phyloP scores from a whole-genome alignment of 2,113 vertebrate genomes.

The Sula dactylatra region DNA sequence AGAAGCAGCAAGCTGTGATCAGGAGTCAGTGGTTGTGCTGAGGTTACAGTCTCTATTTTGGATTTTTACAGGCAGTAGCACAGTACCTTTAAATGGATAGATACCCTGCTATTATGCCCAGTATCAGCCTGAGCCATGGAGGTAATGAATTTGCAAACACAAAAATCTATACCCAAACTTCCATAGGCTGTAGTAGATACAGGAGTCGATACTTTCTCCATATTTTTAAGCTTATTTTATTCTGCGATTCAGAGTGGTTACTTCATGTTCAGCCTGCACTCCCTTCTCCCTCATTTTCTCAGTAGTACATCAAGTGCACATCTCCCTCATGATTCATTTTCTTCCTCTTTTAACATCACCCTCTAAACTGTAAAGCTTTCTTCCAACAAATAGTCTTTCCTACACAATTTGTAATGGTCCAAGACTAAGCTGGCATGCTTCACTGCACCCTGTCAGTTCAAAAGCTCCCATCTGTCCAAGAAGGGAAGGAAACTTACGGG shows the following conservation, averaged over 20 bases:
- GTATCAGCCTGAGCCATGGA: not conserved
- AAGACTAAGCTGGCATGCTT: not conserved
- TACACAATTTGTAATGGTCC: not conserved
- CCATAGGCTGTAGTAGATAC: not conserved
- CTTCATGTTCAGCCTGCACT: not conserved
- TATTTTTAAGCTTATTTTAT: not conserved
- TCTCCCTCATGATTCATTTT: not conserved
- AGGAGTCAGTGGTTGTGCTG: not conserved
- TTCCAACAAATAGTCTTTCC: not conserved
- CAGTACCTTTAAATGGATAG: not conserved
- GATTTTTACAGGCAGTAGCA: not conserved
- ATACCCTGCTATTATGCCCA: not conserved
- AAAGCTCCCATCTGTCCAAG: slow-evolving; percentile 6
- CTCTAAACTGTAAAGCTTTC: not conserved
- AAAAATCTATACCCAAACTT: not conserved
- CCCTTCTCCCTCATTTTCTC: not conserved
- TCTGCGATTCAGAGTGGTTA: not conserved
- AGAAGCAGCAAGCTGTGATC: not conserved
- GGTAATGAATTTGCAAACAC: not conserved
- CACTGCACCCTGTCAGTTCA: not conserved
- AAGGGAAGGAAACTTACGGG: not conserved
- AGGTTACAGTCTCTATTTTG: not conserved
- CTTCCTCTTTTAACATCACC: not conserved
- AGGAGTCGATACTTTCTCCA: not conserved
- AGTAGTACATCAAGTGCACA: not conserved